These are phyloP conservation scores for Melipona bicolor DNA, from an alignment of 2,888 invertebrate genomes.

Conservation along the genomic window DNA sequence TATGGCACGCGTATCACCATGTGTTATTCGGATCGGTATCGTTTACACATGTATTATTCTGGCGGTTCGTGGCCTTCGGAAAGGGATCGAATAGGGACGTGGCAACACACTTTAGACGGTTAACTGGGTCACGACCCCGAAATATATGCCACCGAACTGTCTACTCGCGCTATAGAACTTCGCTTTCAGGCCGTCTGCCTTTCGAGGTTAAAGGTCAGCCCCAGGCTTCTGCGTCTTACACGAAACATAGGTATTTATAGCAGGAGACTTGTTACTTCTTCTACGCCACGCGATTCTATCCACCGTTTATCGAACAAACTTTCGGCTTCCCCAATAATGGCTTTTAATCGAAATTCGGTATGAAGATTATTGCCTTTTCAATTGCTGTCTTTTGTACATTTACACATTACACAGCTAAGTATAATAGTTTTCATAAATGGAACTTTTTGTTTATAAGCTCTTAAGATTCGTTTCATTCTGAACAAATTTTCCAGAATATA, in stretches of 20 bases:
- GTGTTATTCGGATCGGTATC: slow-evolving; percentile 47
- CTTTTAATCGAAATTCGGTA: background rate
- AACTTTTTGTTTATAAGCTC: too few relatives aligned
- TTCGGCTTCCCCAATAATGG: background rate
- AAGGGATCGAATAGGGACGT: slow-evolving; percentile 65
- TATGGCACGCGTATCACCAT: slow-evolving; percentile 37
- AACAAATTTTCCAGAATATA: too few relatives aligned
- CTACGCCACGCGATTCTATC: background rate
- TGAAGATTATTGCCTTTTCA: background rate
- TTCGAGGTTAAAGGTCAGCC: slow-evolving; percentile 62
- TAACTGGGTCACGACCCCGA: slow-evolving; percentile 75
- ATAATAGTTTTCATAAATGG: background rate
- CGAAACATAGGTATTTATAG: slow-evolving; percentile 50
- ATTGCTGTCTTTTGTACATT: background rate
- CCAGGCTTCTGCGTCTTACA: slow-evolving; percentile 33
- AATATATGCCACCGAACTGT: slow-evolving; percentile 57
- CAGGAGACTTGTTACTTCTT: slow-evolving; percentile 24
- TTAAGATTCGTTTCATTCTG: too few relatives aligned
- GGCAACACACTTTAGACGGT: slow-evolving; percentile 38
- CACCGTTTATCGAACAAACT: slow-evolving; percentile 7
- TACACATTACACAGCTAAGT: background rate
- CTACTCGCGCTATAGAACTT: slow-evolving; percentile 38
- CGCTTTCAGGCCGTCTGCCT: slow-evolving; percentile 59
- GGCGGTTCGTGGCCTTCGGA: slow-evolving; percentile 40
- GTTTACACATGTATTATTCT: slow-evolving; percentile 26